These are phyloP conservation scores for Vireo altiloquus DNA, from an alignment of 2,113 vertebrate genomes.

Conservation along the genomic window DNA sequence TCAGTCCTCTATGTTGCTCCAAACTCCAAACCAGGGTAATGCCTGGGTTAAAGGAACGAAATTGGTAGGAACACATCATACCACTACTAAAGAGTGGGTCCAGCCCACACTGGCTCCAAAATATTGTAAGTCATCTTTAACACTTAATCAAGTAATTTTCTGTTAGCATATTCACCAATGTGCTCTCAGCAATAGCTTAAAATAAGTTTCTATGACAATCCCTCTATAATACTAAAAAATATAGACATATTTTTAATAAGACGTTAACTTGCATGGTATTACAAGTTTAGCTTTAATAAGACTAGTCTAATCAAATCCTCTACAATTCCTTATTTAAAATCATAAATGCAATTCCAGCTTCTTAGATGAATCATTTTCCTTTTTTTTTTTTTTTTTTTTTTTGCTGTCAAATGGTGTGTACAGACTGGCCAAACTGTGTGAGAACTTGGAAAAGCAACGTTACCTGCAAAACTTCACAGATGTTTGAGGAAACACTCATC, in stretches of 20 bases:
- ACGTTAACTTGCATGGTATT: not conserved
- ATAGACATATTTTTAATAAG: not conserved
- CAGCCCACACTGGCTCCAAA: not conserved
- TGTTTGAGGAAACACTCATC: not conserved
- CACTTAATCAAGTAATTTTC: not conserved
- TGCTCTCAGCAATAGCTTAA: not conserved
- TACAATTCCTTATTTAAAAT: not conserved
- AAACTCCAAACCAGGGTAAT: not conserved
- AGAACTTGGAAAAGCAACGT: not conserved
- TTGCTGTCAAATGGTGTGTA: not conserved
- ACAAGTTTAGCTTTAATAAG: not conserved
- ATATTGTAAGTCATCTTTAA: not conserved
- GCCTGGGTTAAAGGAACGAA: not conserved
- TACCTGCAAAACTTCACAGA: not conserved
- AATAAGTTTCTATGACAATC: not conserved
- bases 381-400: not conserved
- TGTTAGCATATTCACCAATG: not conserved
- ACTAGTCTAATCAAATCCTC: not conserved
- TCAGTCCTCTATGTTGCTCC: rapidly evolving
- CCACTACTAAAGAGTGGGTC: not conserved
- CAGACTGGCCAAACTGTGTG: not conserved
- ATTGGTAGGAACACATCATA: not conserved
- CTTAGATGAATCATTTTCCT: not conserved
- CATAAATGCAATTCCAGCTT: not conserved
- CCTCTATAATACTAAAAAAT: not conserved